Conservation (phyloP, 2,797 vertebrate genomes). For the Arremon aurantiirostris region DNA sequence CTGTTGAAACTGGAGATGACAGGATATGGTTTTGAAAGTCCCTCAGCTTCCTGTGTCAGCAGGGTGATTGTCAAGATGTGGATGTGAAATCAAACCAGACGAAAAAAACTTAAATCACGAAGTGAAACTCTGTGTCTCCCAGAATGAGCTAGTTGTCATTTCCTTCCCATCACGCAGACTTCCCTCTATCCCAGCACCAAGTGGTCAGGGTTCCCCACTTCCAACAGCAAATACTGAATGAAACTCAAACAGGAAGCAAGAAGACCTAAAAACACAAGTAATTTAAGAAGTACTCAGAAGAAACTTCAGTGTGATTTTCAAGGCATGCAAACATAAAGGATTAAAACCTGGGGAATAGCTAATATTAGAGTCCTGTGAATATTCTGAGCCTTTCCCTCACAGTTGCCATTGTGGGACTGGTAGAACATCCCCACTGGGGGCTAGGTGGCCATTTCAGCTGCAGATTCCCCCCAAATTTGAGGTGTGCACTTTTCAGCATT, state of each 20-base stretch:
- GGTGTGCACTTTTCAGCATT: neutral
- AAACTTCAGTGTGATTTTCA: neutral
- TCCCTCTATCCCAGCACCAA: neutral
- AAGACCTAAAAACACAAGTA: neutral
- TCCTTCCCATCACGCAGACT: neutral
- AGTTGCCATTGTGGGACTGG: neutral
- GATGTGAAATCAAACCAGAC: conserved; percentile 30
- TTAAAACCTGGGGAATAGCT: neutral
- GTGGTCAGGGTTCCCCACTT: neutral
- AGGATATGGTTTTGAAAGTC: neutral
- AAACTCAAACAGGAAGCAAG: neutral
- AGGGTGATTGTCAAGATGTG: neutral
- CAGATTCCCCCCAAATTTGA: neutral
- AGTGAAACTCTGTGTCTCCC: neutral
- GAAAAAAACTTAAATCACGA: neutral
- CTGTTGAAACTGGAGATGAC: neutral
- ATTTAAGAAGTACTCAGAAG: neutral
- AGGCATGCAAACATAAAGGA: neutral
- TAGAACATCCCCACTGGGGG: accelerated
- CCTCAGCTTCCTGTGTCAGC: neutral
- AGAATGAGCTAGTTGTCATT: neutral
- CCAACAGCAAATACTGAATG: neutral
- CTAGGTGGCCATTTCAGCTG: neutral
- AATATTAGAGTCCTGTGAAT: neutral
- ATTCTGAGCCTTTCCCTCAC: neutral